phyloP scores from a whole-genome alignment of 2,888 invertebrate species.

The Chalcis sispes region DNA sequence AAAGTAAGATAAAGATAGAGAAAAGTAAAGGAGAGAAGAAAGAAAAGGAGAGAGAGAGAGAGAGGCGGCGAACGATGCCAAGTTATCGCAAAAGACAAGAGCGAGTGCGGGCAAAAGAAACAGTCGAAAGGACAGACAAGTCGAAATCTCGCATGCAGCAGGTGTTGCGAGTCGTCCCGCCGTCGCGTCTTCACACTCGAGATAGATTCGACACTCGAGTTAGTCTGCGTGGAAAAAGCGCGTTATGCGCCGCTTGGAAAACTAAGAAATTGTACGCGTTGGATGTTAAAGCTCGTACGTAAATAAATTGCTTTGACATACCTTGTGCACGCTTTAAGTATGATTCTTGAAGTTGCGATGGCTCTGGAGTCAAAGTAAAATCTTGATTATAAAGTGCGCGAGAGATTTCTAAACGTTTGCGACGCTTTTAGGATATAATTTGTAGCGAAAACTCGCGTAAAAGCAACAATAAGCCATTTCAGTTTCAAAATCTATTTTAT shows the following conservation, averaged over 20 bases:
- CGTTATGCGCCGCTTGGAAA: not conserved
- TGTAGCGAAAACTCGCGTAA: too few relatives aligned
- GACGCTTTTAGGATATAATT: too few relatives aligned
- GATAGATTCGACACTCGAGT: not conserved
- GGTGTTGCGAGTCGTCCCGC: too few relatives aligned
- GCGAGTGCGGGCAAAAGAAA: too few relatives aligned
- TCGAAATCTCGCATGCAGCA: slow-evolving; percentile 43
- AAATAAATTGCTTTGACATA: too few relatives aligned
- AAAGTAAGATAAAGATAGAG: not conserved
- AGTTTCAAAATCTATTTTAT: too few relatives aligned
- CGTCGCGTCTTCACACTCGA: not conserved
- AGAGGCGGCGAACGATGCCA: too few relatives aligned
- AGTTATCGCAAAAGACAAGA: too few relatives aligned
- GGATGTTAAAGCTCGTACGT: too few relatives aligned
- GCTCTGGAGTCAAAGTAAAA: not conserved
- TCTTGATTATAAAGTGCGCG: not conserved
- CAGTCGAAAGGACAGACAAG: slow-evolving; percentile 8
- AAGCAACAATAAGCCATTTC: too few relatives aligned
- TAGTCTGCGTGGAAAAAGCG: slow-evolving; percentile 21
- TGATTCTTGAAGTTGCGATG: not conserved
- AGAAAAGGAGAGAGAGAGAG: not conserved
- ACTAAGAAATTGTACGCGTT: slow-evolving; percentile 13
- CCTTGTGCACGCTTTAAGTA: not conserved
- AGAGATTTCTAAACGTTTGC: not conserved
- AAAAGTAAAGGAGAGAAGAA: not conserved